Evolutionary conservation across 2,113 vertebrate species (phyloP), one percentile per base, ranked within the genome.

Genomic region (Nansenia antarctica): DNA sequence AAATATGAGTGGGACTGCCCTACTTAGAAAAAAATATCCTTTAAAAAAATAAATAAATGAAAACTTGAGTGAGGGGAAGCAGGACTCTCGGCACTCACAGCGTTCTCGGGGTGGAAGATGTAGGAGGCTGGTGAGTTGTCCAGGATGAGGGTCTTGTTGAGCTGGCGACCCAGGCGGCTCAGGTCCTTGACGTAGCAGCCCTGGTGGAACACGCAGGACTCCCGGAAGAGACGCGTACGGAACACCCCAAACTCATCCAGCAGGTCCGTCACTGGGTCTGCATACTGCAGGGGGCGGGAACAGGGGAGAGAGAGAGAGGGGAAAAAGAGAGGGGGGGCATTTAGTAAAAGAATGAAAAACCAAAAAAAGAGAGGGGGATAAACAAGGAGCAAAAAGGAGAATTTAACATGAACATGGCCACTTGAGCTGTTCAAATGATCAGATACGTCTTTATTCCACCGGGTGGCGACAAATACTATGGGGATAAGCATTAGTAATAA

Each of bases 131-230:
- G 92, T 0, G 92, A 93, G 77, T 93, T 93, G 84, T 93, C 92
- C 69, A 93, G 76, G 69, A 93, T 93, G 30, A 93, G 82, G 2
- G 90, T 92, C 71, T 88, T 91, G 80, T 87, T 85, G 34, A 93
- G 88, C 59, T 92, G 87, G 42, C 92, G 88, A 12, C 92, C 92
- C 60, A 93, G 77, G 27, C 90, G 90, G 84, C 92, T 93, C 67
- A 93, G 89, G 78, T 93, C 92, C 83, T 93, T 93, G 61, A 93
- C 92, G 0, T 93, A 93, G 77, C 91, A 93, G 61, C 92, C 92
- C 76, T 93, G 92, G 74, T 93, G 92, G 80, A 92, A 93, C 29
- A 93, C 92, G n/a, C 92, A 93, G 29, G 92, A 92, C 78, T 93
- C 92, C 7, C 92, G 89, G 82, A 93, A 93, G 1, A 93, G 90